A percentile compares a stretch with the other conserved stretches of the same genome.
Evolutionary conservation across 2,888 invertebrate species (phyloP).

Genomic region (Didymodactylos carnosus): DNA sequence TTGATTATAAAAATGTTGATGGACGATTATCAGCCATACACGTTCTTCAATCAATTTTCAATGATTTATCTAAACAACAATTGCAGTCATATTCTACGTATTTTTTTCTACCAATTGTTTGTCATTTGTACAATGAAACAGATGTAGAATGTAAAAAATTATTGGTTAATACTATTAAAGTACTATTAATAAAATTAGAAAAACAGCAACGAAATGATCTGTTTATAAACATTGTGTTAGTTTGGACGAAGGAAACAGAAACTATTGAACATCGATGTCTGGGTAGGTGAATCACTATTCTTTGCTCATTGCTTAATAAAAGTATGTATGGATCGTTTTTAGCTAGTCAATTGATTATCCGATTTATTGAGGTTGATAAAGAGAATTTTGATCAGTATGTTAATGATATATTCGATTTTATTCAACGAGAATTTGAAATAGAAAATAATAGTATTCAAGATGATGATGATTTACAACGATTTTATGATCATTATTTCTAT

Average conservation of each 20-base stretch:
- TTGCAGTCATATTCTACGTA: neutral
- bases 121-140: neutral
- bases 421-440: too few relatives aligned
- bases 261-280: neutral
- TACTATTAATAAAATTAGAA: neutral
- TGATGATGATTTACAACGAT: neutral
- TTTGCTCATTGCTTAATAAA: neutral
- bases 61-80: neutral
- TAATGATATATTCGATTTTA: neutral
- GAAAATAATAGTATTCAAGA: neutral
- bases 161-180: neutral
- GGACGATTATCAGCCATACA: neutral
- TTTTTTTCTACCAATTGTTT: neutral
- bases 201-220: neutral
- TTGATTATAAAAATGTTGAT: neutral
- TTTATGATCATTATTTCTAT: neutral
- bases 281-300: too few relatives aligned
- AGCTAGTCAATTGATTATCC: neutral
- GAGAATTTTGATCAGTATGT: neutral
- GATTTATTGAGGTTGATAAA: neutral
- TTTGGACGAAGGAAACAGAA: neutral
- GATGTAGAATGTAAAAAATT: neutral
- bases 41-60: neutral
- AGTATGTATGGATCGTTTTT: neutral
- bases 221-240: neutral